Evolutionary conservation across 2,113 vertebrate species (phyloP).

Genomic region (Phoenicopterus ruber): DNA sequence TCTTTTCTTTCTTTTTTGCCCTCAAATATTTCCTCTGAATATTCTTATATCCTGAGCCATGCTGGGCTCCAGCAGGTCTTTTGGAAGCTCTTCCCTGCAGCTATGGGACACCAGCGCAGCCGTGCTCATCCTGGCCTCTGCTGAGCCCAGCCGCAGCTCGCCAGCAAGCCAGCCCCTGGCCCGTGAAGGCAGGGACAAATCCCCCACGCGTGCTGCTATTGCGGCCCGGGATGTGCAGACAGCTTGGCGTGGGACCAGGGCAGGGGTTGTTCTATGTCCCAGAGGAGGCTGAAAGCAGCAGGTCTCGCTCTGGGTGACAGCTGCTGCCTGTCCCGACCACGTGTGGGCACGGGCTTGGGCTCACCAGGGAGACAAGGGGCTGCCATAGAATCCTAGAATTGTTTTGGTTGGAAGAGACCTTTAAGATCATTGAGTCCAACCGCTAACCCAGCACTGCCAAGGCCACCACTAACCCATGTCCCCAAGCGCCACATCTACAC

Average conservation of each 20-base stretch:
- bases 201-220: accelerated
- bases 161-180: neutral
- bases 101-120: neutral
- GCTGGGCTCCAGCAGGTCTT: neutral
- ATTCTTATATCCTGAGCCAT: neutral
- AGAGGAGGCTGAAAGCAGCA: neutral
- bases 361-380: neutral
- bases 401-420: too few species aligned
- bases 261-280: neutral
- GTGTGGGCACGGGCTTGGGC: neutral
- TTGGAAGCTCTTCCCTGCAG: neutral
- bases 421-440: too few species aligned
- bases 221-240: neutral
- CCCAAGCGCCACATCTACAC: too few species aligned
- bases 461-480: too few species aligned
- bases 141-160: neutral
- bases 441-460: too few species aligned
- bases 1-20: neutral
- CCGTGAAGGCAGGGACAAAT: neutral
- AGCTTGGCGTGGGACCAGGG: neutral
- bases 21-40: neutral
- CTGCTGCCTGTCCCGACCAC: neutral
- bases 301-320: neutral
- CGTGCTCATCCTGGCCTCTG: neutral
- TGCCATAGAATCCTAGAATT: too few species aligned